These are phyloP conservation scores for Tromatobia lineatoria DNA, from an alignment of 2,888 invertebrate genomes.

Conservation along the genomic window DNA sequence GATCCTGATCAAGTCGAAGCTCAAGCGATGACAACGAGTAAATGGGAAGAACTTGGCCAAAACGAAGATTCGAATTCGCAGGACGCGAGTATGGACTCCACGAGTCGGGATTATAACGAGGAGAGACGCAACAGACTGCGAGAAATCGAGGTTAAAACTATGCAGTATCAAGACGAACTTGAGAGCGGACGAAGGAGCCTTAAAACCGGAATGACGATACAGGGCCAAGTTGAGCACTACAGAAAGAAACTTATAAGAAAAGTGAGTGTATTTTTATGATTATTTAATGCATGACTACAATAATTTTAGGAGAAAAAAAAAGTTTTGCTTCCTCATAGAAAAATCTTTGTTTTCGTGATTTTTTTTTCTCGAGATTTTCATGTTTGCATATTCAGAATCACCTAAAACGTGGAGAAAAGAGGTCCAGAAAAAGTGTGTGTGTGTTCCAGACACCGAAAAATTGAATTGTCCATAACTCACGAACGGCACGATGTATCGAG, in stretches of 20 bases:
- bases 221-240: slow-evolving; percentile 96
- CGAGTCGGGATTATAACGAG: slow-evolving; percentile 88
- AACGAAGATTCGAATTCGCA: slow-evolving; percentile 84
- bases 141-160: slow-evolving; percentile 97
- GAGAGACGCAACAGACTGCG: slow-evolving; percentile 92
- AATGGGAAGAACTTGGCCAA: slow-evolving; percentile 93
- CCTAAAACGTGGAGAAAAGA: too few species aligned
- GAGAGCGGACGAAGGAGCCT: slow-evolving; percentile 93
- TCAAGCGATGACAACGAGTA: slow-evolving; percentile 94
- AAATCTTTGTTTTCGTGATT: too few species aligned
- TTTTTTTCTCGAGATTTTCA: too few species aligned
- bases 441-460: too few species aligned
- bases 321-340: too few species aligned
- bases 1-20: slow-evolving; percentile 94
- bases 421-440: too few species aligned
- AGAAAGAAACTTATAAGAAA: slow-evolving; percentile 95
- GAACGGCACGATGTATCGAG: too few species aligned
- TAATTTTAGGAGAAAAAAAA: too few species aligned
- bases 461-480: too few species aligned
- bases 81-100: slow-evolving; percentile 85
- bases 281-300: background rate
- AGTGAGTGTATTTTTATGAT: slow-evolving; percentile 85
- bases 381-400: too few species aligned
- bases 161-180: slow-evolving; percentile 98
- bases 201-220: slow-evolving; percentile 91